These are phyloP conservation scores for Agapornis roseicollis DNA, from an alignment of 2,113 vertebrate genomes.

Conservation along the genomic window DNA sequence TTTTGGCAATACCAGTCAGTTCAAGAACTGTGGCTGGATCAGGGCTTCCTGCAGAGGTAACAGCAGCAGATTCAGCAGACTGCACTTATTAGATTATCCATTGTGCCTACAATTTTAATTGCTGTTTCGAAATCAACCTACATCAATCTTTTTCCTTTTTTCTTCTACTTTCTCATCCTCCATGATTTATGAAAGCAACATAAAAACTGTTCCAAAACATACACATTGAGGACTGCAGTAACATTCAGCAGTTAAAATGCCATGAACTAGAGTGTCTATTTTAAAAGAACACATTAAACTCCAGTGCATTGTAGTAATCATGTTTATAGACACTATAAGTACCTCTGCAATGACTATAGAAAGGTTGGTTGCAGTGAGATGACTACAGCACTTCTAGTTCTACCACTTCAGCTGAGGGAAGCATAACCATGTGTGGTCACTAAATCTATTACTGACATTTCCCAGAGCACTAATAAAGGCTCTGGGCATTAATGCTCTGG, in stretches of 20 bases:
- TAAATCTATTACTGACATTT: background rate
- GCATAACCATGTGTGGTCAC: background rate
- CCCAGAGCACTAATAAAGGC: background rate
- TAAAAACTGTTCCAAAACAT: background rate
- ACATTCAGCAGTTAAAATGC: background rate
- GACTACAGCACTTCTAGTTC: background rate
- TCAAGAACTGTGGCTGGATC: background rate
- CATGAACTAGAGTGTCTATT: background rate
- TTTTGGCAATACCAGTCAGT: background rate
- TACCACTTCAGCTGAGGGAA: background rate
- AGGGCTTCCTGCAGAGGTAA: background rate
- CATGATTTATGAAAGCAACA: background rate
- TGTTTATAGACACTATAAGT: background rate
- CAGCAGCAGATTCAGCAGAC: background rate
- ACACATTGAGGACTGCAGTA: background rate
- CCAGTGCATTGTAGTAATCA: rapidly evolving
- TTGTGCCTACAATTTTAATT: background rate
- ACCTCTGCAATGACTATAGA: background rate
- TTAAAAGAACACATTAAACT: background rate
- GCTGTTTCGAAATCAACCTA: background rate
- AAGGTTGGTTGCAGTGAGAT: background rate
- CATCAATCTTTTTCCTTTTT: background rate
- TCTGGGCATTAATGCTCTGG: background rate
- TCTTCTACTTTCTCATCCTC: background rate
- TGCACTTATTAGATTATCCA: background rate